Evolutionary conservation across 2,797 vertebrate genomes (phyloP).

Genomic region (Peromyscus melanophrys): DNA sequence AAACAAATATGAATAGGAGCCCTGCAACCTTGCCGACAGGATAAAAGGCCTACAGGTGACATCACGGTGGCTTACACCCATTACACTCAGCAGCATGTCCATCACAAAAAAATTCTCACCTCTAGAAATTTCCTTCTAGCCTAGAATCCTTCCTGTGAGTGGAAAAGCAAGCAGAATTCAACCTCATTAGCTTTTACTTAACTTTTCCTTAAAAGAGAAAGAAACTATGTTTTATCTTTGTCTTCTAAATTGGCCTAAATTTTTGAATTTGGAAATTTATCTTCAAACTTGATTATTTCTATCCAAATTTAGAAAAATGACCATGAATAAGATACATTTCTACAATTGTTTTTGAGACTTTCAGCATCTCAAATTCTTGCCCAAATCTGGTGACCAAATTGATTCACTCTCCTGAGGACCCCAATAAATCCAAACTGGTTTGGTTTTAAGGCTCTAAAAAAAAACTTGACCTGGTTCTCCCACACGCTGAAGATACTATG

Average conservation of each 20-base stretch:
- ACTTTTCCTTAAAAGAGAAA: conserved; percentile 71
- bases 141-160: conserved; percentile 75
- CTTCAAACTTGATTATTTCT: conserved; percentile 50
- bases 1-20: conserved; percentile 76
- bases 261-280: conserved; percentile 74
- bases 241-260: conserved; percentile 67
- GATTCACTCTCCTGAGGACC: conserved; percentile 65
- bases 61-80: not conserved
- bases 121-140: conserved; percentile 55
- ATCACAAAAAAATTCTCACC: conserved; percentile 66
- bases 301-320: conserved; percentile 82
- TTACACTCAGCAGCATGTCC: conserved; percentile 47
- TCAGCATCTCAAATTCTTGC: conserved; percentile 82
- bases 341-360: conserved; percentile 82
- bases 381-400: conserved; percentile 82
- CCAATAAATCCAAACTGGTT: conserved; percentile 78
- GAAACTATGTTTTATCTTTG: conserved; percentile 47
- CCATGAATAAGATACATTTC: conserved; percentile 55
- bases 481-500: conserved; percentile 68
- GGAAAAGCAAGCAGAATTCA: conserved; percentile 58
- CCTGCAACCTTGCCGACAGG: conserved; percentile 55
- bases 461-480: conserved; percentile 74
- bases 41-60: conserved; percentile 56
- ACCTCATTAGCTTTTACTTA: conserved; percentile 79
- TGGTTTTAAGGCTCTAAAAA: conserved; percentile 76